Conservation (phyloP, 2,113 vertebrate species). For the Strix aluco region DNA sequence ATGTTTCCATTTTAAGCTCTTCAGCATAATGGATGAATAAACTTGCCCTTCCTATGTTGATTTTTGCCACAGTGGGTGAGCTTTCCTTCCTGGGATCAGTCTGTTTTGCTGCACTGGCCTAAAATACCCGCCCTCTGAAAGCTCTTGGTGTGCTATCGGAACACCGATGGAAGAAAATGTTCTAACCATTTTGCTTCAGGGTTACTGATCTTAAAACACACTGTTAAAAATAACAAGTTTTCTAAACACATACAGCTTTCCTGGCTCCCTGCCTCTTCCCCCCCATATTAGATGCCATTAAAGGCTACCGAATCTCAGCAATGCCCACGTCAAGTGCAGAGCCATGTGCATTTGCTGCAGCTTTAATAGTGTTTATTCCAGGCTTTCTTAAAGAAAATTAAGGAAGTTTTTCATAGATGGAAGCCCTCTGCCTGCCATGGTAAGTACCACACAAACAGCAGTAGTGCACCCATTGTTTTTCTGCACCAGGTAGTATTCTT, state of each 20-base stretch:
- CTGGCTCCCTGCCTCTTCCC: not conserved
- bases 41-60: not conserved
- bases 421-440: not conserved
- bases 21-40: not conserved
- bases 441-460: not conserved
- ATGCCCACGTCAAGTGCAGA: not conserved
- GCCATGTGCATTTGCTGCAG: not conserved
- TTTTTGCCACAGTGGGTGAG: not conserved
- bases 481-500: not conserved
- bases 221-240: not conserved
- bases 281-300: not conserved
- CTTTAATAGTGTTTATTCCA: not conserved
- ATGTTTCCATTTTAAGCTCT: constrained; percentile 23
- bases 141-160: not conserved
- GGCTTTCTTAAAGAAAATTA: not conserved
- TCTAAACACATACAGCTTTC: not conserved
- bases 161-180: not conserved
- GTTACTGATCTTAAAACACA: not conserved
- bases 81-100: not conserved
- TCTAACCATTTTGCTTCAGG: not conserved
- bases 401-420: not conserved
- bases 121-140: not conserved
- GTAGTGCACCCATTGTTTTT: rapidly evolving
- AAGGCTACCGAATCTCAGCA: not conserved
- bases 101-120: not conserved